Evolutionary conservation across 1,140 invertebrate genomes (phyloP).

Genomic region (Himalopsyche phryganea): DNA sequence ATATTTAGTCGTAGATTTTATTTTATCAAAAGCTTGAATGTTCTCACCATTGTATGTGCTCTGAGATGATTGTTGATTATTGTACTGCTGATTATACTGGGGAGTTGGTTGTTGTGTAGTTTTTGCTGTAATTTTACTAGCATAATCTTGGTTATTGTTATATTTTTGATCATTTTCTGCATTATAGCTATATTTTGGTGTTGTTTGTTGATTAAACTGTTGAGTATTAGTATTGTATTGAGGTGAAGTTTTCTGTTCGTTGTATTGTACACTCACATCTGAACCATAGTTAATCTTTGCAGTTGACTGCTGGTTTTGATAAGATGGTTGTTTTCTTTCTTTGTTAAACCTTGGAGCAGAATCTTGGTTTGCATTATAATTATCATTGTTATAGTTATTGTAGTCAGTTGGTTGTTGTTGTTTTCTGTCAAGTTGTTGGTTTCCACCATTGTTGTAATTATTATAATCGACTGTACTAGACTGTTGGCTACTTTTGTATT

Average conservation of each 20-base stretch:
- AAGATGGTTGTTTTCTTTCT: conserved; percentile 17
- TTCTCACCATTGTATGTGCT: conserved; percentile 12
- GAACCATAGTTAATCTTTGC: conserved; percentile 11
- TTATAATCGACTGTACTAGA: conserved; percentile 8
- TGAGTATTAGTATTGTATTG: conserved; percentile 18
- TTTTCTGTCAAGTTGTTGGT: conserved; percentile 5
- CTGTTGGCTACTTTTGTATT: conserved; percentile 10
- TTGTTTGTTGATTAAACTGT: conserved; percentile 14
- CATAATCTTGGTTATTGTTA: conserved; percentile 16
- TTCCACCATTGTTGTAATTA: conserved; percentile 1
- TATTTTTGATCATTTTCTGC: conserved; percentile 16
- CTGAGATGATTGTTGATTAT: conserved; percentile 17
- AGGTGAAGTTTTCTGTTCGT: conserved; percentile 11
- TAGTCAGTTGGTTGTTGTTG: conserved; percentile 1
- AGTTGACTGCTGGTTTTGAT: conserved; percentile 5
- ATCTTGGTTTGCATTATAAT: conserved; percentile 8
- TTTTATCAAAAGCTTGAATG: conserved; percentile 22
- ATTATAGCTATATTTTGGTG: conserved; percentile 13
- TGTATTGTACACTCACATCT: conserved; percentile 1
- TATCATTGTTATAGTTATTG: conserved; percentile 14
- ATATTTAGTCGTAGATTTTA: conserved; percentile 20
- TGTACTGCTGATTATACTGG: conserved; percentile 7
- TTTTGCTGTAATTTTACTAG: conserved; percentile 15
- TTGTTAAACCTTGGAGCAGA: conserved; percentile 1
- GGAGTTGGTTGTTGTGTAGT: conserved; percentile 12